Evolutionary conservation across 2,113 vertebrate species (phyloP), one percentile per base, ranked within the genome.

Genomic region (Protobothrops mucrosquamatus): DNA sequence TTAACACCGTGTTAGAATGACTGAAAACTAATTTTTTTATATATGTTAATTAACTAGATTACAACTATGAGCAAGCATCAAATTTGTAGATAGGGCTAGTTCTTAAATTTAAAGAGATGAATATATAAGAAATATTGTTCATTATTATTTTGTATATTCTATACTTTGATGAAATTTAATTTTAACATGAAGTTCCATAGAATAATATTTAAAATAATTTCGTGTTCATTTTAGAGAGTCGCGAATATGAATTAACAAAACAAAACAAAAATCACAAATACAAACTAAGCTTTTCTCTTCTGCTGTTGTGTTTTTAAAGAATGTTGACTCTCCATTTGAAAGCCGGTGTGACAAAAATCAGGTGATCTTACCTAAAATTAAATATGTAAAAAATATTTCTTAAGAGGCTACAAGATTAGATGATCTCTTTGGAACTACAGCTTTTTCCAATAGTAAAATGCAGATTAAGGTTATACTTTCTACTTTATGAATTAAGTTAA

Each of bases 31-130:
- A 43, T 92, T 92, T 69, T 93, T 95, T 92, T 6, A 57, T 88
- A 55, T 92, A 55, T 87, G 87, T 94, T 93, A 93, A 81, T 74
- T 57, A 57, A 11, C 18, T 69, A 46, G 92, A 91, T 34, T 96
- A 88, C 46, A 85, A 87, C 22, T 92, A 51, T 48, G 94, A 85
- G 48, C 89, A 3, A 87, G 7, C 85, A 9, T 89, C 93, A 94
- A 88, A 0, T 0, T 20, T 61, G 39, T 91, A 43, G 93, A 54
- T 3, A 55, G 88, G 92, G 93, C 55, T 29, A 91, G 34, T 92
- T 85, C 88, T 93, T 93, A 54, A 91, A 39, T 43, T 92, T 92
- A 94, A 88, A 91, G 46, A 51, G n/a, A 48, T 89, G 59, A 0
- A 0, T 46, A 69, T 8, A 88, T 89, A 93, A 95, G 12, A 85